Evolutionary conservation across 1,140 invertebrate genomes (phyloP).

Genomic region (Saccostrea echinata): DNA sequence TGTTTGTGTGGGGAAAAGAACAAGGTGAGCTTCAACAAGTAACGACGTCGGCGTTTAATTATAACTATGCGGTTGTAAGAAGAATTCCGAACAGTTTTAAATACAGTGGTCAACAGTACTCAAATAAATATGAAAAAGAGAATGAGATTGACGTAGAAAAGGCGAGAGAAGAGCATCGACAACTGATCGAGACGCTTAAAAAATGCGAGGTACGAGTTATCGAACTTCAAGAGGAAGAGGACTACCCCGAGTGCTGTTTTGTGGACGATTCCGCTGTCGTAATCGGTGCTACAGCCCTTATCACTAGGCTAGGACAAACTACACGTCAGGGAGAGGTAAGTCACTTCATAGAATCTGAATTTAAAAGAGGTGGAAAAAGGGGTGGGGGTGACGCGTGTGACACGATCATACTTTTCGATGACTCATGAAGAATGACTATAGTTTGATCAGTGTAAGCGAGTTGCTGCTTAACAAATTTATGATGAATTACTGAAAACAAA

Average conservation of each 20-base stretch:
- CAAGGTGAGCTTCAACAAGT: background rate
- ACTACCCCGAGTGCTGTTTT: constrained; percentile 90
- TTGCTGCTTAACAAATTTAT: too few species aligned
- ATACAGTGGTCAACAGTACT: constrained; percentile 47
- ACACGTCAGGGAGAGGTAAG: constrained; percentile 87
- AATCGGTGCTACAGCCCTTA: constrained; percentile 94
- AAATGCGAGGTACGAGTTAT: constrained; percentile 82
- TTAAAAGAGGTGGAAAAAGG: too few species aligned
- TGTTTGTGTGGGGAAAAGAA: background rate
- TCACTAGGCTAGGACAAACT: constrained; percentile 88
- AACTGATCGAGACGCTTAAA: constrained; percentile 66
- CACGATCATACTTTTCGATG: background rate
- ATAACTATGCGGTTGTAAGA: constrained; percentile 72
- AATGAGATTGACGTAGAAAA: constrained; percentile 62
- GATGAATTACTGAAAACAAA: too few species aligned
- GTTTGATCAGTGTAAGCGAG: too few species aligned
- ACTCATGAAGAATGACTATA: background rate
- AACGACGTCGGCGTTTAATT: constrained; percentile 61
- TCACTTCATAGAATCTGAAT: background rate
- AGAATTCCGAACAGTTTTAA: constrained; percentile 67
- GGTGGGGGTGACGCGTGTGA: background rate
- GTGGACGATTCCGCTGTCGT: constrained; percentile 95
- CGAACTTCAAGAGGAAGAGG: constrained; percentile 93
- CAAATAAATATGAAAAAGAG: constrained; percentile 39
- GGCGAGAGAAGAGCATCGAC: constrained; percentile 66